Base-by-base conservation (phyloP, 2,113 vertebrate genomes). In the Lasiurus cinereus region DNA sequence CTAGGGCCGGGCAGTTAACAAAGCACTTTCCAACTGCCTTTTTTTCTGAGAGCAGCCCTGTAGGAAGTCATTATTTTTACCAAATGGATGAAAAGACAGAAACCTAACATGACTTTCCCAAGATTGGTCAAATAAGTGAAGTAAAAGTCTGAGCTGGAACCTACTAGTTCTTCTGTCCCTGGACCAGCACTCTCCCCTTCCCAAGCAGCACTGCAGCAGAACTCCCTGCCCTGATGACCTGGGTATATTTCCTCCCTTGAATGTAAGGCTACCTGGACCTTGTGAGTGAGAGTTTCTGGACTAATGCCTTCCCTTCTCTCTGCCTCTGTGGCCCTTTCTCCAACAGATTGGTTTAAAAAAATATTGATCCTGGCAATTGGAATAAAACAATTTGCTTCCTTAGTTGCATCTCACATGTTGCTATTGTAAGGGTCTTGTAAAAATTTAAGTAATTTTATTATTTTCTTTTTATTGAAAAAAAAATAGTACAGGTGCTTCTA, bases 331-430 rank as follows among this genome's bases (percentile, higher is more conserved):
- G 67, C 8, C 19, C 29, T 95, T 78, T 36, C 56, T 86, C 84
- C 36, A 82, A 82, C 56, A 86, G 78, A 80, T 19, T 48, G 70
- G 27, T 56, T 78, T 88, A 59, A 64, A 54, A n/a, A 92, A 90
- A 95, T 94, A 76, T 83, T 93, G 90, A 85, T 73, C 43, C 33
- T 93, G 83, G n/a, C 77, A 88, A 86, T 33, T 94, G 54, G 39
- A 94, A 50, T 78, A 74, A 97, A 92, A 46, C 9, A 64, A 88
- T 90, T 91, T 93, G 62, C 90, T 94, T 90, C 64, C 74, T 91
- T 95, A 87, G 93, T 64, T 76, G 16, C 21, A 54, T 77, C 79
- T 73, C 69, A 93, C 18, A 59, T 43, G 56, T 74, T 93, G 13
- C 36, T 74, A 56, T 56, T 83, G 50, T 39, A 94, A 24, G 11